Evolutionary conservation across 2,797 vertebrate species (phyloP).

Genomic region (Sandelia bainsii): DNA sequence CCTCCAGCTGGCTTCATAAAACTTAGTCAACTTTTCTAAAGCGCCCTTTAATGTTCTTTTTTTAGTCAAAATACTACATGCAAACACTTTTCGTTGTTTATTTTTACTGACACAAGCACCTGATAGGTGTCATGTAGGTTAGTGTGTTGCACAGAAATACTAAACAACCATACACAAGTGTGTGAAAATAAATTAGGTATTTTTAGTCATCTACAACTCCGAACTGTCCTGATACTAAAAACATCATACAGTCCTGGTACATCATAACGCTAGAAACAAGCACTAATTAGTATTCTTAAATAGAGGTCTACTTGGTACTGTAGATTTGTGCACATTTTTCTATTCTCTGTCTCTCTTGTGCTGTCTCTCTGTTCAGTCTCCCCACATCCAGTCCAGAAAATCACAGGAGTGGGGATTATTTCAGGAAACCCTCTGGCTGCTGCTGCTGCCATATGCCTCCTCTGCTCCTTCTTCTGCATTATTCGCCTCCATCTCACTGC

Average conservation of each 20-base stretch:
- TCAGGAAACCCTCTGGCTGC: constrained; percentile 48
- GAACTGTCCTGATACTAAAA: neutral
- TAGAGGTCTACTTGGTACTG: constrained; percentile 11
- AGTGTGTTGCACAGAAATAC: neutral
- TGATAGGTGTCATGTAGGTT: neutral
- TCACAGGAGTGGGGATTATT: constrained; percentile 41
- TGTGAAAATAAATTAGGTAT: neutral
- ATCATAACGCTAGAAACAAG: constrained; percentile 27
- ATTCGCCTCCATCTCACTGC: constrained; percentile 71
- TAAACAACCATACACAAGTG: constrained; percentile 7
- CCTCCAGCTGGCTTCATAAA: too few relatives aligned
- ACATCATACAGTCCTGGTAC: neutral
- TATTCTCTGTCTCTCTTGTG: constrained; percentile 8
- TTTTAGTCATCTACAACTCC: constrained; percentile 1
- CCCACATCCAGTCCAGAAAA: constrained; percentile 30
- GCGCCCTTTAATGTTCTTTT: neutral
- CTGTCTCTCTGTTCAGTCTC: constrained; percentile 19
- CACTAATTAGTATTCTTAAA: constrained; percentile 20
- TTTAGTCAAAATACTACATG: neutral
- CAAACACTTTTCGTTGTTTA: neutral
- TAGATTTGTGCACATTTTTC: constrained; percentile 9
- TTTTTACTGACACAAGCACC: neutral
- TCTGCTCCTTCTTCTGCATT: constrained; percentile 29
- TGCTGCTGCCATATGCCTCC: constrained; percentile 36
- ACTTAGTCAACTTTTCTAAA: too few relatives aligned